Evolutionary conservation across 2,888 invertebrate species (phyloP), one percentile per base, ranked within the genome.

Genomic region (Meteorus cinctellus): DNA sequence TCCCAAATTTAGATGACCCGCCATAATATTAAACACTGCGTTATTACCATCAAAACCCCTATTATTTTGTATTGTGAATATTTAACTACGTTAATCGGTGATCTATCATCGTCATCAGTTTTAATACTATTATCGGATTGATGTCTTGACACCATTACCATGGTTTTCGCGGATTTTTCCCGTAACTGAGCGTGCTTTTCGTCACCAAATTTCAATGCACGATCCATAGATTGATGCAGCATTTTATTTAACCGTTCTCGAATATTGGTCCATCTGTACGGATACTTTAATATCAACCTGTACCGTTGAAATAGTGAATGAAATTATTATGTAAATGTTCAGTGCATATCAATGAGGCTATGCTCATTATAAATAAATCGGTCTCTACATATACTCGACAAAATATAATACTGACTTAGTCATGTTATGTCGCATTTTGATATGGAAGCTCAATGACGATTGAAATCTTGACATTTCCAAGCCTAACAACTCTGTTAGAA

Each of bases 401-500:
- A 63, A 29, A 36, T 51, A 34, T 62, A 29, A 62, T 66, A 72
- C 81, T 77, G 79, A 86, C 86, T 82, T 86, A 2, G 76, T 16
- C 0, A 82, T 1, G 1, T 77, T 29, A 41, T 82, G 81, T 36
- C 51, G 78, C 5, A 86, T 76, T 82, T 84, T 82, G 14, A 72
- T 51, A 0, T 0, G 4, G 71, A 84, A 84, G 10, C 82, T 78
- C 27, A 87, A 31, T 0, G 83, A 78, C 1, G 82, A 78, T 70
- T 81, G 80, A 0, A 88, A 67, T 29, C 83, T 62, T 2, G 87
- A 86, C 82, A 85, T 83, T 1, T 80, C 72, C 0, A 89, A 66
- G 45, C 83, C 82, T 31, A 90, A 63, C 0, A 88, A 65, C 67
- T 87, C 85, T 5, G 85, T 82, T 6, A 89, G 71, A 72, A 86